phyloP scores from a whole-genome alignment of 92 coral and sea anemone genomes.

The Phenganax subtilis region DNA sequence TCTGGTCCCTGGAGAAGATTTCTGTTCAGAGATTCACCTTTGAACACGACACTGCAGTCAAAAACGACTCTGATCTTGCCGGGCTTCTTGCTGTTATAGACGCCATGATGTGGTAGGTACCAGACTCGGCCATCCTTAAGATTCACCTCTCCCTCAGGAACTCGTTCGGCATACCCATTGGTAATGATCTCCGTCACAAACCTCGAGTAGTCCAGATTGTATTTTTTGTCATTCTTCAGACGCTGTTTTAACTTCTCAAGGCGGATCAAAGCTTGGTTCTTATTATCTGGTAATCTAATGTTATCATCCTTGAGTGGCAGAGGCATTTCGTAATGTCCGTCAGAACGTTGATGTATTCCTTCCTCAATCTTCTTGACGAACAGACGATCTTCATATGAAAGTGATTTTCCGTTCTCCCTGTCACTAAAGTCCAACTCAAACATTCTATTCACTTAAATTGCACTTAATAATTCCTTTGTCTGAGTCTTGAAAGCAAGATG shows the following conservation, averaged over 20 bases:
- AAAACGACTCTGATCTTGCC: slow-evolving; percentile 42
- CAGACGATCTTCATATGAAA: slow-evolving; percentile 36
- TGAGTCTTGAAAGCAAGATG: slow-evolving; percentile 42
- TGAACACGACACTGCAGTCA: slow-evolving; percentile 35
- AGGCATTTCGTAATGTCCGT: slow-evolving; percentile 51
- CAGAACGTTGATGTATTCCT: slow-evolving; percentile 36
- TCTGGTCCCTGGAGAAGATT: slow-evolving; percentile 61
- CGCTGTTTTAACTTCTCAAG: slow-evolving; percentile 37
- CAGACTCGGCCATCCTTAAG: slow-evolving; percentile 35
- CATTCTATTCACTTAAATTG: slow-evolving; percentile 19
- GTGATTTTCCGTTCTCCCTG: slow-evolving; percentile 32
- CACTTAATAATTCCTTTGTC: slow-evolving; percentile 37
- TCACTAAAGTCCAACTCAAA: slow-evolving; percentile 48
- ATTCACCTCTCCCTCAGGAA: slow-evolving; percentile 34
- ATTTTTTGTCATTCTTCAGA: slow-evolving; percentile 28
- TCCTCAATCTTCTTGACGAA: slow-evolving; percentile 47
- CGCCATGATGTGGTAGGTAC: slow-evolving; percentile 54
- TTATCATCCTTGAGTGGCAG: slow-evolving; percentile 33
- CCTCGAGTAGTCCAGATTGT: slow-evolving; percentile 28
- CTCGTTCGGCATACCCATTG: slow-evolving; percentile 46
- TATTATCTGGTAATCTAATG: slow-evolving; percentile 31
- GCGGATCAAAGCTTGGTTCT: slow-evolving; percentile 41
- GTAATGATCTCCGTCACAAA: slow-evolving; percentile 31
- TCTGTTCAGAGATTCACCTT: slow-evolving; percentile 48
- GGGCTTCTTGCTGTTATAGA: slow-evolving; percentile 43